These are phyloP conservation scores for Anthoscopus minutus DNA, from an alignment of 2,113 vertebrate genomes.

Conservation along the genomic window DNA sequence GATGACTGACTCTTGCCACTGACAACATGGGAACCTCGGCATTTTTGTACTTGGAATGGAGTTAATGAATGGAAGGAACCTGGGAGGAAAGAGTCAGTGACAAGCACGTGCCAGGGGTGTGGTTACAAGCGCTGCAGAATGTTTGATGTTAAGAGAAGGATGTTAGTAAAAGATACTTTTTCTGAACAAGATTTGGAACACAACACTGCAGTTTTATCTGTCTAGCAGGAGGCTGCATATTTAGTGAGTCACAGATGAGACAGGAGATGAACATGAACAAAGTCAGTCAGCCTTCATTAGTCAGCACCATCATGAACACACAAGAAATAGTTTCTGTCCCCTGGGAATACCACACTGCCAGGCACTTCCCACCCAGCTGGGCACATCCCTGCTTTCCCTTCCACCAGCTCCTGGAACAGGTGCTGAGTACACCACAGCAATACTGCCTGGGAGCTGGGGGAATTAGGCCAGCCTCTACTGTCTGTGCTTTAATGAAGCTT, in stretches of 20 bases:
- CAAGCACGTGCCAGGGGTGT: background rate
- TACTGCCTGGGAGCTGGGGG: background rate
- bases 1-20: background rate
- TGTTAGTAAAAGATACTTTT: background rate
- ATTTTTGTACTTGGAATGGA: background rate
- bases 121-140: background rate
- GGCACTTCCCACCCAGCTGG: background rate
- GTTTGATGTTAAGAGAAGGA: background rate
- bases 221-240: background rate
- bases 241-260: background rate
- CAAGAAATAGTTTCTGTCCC: background rate
- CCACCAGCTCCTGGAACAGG: background rate
- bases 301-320: background rate
- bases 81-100: background rate
- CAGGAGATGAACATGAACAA: background rate
- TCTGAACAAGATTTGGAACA: background rate
- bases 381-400: background rate
- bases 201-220: background rate
- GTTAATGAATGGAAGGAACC: background rate
- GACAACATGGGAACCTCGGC: background rate
- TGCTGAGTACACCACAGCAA: background rate
- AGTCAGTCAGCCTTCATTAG: background rate
- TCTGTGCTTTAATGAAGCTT: background rate
- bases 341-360: background rate
- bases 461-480: background rate